Percentiles rank a stretch among this genome's conserved stretches.
Conservation (phyloP, 2,888 invertebrate genomes). For the Falcaria lacertinaria region DNA sequence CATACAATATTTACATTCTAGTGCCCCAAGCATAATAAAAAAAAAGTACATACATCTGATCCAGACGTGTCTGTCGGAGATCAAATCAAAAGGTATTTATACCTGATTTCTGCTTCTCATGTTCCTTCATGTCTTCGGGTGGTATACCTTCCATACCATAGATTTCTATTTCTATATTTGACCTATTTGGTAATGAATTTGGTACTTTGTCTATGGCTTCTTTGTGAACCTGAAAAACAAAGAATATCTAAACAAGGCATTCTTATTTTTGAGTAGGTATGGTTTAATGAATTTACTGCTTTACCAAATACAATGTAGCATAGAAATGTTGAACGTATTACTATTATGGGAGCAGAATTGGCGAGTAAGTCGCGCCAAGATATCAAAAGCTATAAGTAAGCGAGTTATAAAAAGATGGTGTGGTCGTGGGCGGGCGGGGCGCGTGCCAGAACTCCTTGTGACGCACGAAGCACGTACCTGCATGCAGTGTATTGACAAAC, state of each 20-base stretch:
- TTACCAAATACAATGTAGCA: constrained; percentile 12
- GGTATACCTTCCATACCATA: constrained; percentile 99
- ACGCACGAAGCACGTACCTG: constrained; percentile 84
- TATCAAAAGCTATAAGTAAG: constrained; percentile 55
- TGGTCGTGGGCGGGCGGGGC: constrained; percentile 57
- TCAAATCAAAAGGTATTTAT: constrained; percentile 47
- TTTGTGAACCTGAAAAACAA: constrained; percentile 92
- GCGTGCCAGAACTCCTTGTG: constrained; percentile 49
- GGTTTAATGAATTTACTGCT: too few relatives aligned
- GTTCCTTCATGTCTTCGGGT: constrained; percentile 94
- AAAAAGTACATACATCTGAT: constrained; percentile 66
- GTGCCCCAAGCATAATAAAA: constrained; percentile 55
- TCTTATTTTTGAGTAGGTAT: too few relatives aligned
- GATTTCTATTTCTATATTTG: constrained; percentile 99
- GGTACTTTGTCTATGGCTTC: constrained; percentile 99
- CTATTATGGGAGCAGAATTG: constrained; percentile 47
- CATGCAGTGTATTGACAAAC: constrained; percentile 99
- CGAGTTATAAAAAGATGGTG: constrained; percentile 59
- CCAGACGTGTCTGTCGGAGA: constrained; percentile 44
- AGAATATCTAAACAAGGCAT: too few relatives aligned
- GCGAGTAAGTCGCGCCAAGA: constrained; percentile 53
- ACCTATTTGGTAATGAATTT: constrained; percentile 97
- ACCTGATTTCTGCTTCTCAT: constrained; percentile 91
- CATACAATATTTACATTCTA: constrained; percentile 47
- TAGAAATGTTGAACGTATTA: constrained; percentile 39